phyloP scores from a whole-genome alignment of 2,113 vertebrate genomes.

The Nesospiza acunhae region DNA sequence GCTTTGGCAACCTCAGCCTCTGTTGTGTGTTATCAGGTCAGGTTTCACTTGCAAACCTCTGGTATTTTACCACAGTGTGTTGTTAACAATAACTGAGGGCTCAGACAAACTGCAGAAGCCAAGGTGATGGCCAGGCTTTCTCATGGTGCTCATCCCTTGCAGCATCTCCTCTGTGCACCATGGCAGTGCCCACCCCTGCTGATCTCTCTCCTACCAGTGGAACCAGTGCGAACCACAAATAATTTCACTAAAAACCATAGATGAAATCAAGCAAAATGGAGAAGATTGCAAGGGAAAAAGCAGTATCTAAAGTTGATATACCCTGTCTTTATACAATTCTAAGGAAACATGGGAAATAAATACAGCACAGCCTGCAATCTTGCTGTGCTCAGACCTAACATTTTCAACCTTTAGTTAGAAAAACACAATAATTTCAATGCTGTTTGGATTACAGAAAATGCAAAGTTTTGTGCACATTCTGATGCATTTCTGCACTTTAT shows the following conservation, averaged over 20 bases:
- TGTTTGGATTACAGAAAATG: constrained; percentile 15
- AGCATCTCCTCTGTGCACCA: neutral
- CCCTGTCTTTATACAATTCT: neutral
- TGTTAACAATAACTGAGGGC: neutral
- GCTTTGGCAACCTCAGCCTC: neutral
- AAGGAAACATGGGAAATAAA: neutral
- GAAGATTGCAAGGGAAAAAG: neutral
- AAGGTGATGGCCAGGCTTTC: neutral
- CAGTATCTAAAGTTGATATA: neutral
- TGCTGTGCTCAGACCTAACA: neutral
- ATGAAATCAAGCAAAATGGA: neutral
- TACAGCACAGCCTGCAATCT: neutral
- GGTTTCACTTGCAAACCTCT: neutral
- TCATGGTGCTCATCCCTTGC: neutral
- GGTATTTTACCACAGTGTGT: neutral
- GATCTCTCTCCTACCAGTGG: neutral
- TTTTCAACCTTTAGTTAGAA: neutral
- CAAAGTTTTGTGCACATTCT: neutral
- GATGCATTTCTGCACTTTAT: constrained; percentile 40
- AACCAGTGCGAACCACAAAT: neutral
- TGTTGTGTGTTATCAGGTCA: neutral
- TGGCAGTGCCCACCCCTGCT: neutral
- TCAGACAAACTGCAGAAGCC: neutral
- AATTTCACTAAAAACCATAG: neutral
- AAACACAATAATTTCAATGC: neutral